Evolutionary conservation across 2,797 vertebrate species (phyloP), one percentile per base, ranked within the genome.

Genomic region (Apogon hyalosoma): DNA sequence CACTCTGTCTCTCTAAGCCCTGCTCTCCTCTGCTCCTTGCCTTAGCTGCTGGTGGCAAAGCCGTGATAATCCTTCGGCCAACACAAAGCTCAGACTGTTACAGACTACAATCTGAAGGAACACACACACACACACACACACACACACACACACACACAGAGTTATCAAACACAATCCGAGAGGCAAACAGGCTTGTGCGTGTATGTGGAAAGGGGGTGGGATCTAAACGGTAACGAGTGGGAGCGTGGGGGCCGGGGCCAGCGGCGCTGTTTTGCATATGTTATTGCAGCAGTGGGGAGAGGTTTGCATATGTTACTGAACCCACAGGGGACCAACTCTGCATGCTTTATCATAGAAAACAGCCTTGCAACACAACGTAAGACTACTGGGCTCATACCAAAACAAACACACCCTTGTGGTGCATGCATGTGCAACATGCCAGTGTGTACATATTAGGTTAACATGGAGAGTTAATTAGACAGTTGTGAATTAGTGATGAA

Each of bases 11-110:
- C 77, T 86, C 68, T 87, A 90, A 89, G 87, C 88, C 82, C 33
- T 10, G 81, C 79, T 91, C 75, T 86, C 85, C 82, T 82, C 80
- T 81, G 89, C 85, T 90, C 83, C 79, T 90, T 86, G 87, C 87
- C 77, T 90, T 92, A 84, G 89, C 91, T 92, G 88, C 86, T 88
- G 89, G 89, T 90, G 84, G 90, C 76, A 90, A 90, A 90, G 87
- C 90, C 74, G 76, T 88, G 88, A 90, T 93, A 93, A 94, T 94
- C 93, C 92, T 92, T 91, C 79, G 87, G 85, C 87, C 91, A 90
- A 93, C 90, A 93, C 90, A 91, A 92, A 92, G 91, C 87, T 90
- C 77, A 83, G 83, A 91, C 90, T 89, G 92, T 92, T 92, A 88
- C 87, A 83, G 73, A 91, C 86, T 81, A 86, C 84, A 92, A 91